phyloP scores from a whole-genome alignment of 2,113 vertebrate genomes.

The Tetrao urogallus region DNA sequence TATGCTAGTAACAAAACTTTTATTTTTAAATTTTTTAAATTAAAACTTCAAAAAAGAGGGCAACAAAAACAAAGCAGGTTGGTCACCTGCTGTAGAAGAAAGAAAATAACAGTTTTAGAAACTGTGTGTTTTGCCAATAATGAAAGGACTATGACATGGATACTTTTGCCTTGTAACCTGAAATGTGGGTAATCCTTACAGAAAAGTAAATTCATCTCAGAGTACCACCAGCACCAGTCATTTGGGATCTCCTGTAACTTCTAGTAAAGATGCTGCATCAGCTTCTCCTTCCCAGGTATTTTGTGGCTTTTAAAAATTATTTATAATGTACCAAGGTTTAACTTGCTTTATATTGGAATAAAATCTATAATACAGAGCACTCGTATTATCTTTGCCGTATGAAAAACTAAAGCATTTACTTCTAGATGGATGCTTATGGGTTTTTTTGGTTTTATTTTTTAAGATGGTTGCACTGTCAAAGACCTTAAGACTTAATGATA shows the following conservation, averaged over 20 bases:
- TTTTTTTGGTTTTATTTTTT: background rate
- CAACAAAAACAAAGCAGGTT: background rate
- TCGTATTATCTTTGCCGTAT: background rate
- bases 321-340: background rate
- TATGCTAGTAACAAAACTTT: background rate
- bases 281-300: slow-evolving; percentile 77
- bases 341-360: background rate
- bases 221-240: slow-evolving; percentile 66
- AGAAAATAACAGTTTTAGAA: background rate
- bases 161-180: slow-evolving; percentile 38
- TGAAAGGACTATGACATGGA: background rate
- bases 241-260: slow-evolving; percentile 49
- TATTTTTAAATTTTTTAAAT: background rate
- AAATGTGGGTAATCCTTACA: slow-evolving; percentile 70
- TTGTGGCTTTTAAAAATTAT: background rate
- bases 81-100: background rate
- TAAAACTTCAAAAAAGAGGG: background rate
- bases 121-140: background rate
- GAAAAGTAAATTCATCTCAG: slow-evolving; percentile 74
- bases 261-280: slow-evolving; percentile 52
- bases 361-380: background rate
- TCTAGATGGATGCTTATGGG: background rate
- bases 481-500: background rate
- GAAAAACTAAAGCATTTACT: background rate
- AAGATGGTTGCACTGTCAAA: background rate